A percentile compares a stretch with the other conserved stretches of the same genome.
These are phyloP conservation scores for Podarcis muralis DNA, from an alignment of 2,113 vertebrate species.

Conservation along the genomic window DNA sequence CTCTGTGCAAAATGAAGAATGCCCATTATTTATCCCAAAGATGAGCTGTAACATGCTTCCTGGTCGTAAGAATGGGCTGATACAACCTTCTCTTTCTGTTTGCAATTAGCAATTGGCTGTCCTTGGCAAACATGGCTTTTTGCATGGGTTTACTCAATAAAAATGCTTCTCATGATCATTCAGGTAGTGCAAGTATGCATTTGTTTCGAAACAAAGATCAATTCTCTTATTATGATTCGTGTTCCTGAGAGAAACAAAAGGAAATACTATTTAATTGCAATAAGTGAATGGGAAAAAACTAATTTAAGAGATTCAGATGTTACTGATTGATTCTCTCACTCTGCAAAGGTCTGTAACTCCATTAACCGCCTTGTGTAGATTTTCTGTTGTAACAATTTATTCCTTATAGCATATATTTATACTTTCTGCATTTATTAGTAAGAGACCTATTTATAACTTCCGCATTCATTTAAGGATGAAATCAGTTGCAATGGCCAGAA, in stretches of 20 bases:
- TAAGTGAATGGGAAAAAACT: not conserved
- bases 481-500: not conserved
- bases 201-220: not conserved
- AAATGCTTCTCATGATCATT: constrained; percentile 48
- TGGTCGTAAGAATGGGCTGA: constrained; percentile 25
- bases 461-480: not conserved
- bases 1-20: constrained; percentile 68
- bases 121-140: constrained; percentile 46
- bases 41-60: constrained; percentile 8
- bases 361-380: not conserved
- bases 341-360: not conserved
- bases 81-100: constrained; percentile 27
- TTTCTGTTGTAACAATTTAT: not conserved
- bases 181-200: constrained; percentile 12
- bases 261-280: not conserved
- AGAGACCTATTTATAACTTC: not conserved
- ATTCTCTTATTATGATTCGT: constrained; percentile 11
- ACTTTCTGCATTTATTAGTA: not conserved
- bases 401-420: not conserved
- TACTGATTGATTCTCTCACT: not conserved
- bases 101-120: constrained; percentile 51
- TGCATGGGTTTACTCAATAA: constrained; percentile 59
- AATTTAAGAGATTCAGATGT: not conserved
- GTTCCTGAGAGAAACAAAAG: not conserved
- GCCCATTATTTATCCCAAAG: constrained; percentile 20